Evolutionary conservation across 2,888 invertebrate genomes (phyloP), one percentile per base, ranked within the genome.

Genomic region (Miltochrista miniata): DNA sequence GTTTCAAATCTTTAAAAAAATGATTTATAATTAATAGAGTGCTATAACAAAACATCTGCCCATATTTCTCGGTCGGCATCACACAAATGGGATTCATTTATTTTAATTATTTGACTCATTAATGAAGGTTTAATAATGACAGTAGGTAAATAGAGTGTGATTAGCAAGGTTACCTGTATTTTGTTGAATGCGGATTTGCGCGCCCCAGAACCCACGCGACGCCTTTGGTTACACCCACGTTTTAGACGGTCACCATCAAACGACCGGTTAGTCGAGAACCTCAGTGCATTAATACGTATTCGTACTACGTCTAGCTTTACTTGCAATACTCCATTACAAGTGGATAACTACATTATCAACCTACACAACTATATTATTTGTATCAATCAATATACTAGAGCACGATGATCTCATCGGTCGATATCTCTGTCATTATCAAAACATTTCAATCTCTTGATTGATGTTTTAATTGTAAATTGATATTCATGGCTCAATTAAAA

Each of bases 121-220:
- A 68, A 61, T 65, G 61, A 70, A 70, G 64, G 59, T 59, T 68
- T 65, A 63, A 41, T 61, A 68, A 57, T 68, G 68, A 24, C 5
- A 24, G 18, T 64, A 74, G 71, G 68, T 62, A 70, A 76, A 70
- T 74, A 61, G 61, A 67, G 47, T 49, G 54, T 66, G 67, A 68
- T 66, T 62, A 73, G 70, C 79, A 84, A 85, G 85, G 84, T 72
- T 76, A 62, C 59, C 48, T 63, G 68, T 73, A 74, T 64, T 70
- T 65, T 70, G 71, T 69, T 81, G 83, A 85, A 86, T 86, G 87
- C 87, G 87, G 87, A 87, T 82, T 87, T 85, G 76, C 75, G 74
- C 74, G 68, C 79, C 81, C 75, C 61, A 64, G 72, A 60, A 76
- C 84, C 79, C 67, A 68, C 68, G 54, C 68, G 30, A 80, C 80